Percentiles rank a stretch among this genome's conserved stretches.
phyloP scores from a whole-genome alignment of 2,113 vertebrate species.

The Hippoglossus stenolepis region DNA sequence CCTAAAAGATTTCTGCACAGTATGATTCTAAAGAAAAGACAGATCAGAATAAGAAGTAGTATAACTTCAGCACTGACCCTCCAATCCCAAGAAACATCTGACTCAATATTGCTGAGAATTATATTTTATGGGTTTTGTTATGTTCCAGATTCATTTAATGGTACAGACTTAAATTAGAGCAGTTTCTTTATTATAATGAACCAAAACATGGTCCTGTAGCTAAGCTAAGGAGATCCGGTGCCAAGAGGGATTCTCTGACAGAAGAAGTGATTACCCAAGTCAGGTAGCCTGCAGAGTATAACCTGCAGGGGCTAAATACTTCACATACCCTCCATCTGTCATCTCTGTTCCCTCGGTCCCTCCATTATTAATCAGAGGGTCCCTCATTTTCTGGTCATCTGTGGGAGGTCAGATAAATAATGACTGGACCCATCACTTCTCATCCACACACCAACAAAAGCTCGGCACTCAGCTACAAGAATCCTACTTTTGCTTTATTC shows the following conservation, averaged over 20 bases:
- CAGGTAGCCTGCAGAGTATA: conserved; percentile 38
- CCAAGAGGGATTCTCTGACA: conserved; percentile 24
- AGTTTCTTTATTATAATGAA: conserved; percentile 22
- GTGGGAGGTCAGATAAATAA: conserved; percentile 56
- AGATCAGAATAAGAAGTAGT: too few relatives aligned
- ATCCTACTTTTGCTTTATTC: not conserved
- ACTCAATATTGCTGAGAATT: too few relatives aligned
- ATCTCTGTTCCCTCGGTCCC: conserved; percentile 58
- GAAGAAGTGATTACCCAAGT: conserved; percentile 33
- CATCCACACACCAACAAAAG: not conserved
- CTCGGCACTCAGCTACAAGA: not conserved
- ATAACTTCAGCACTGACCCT: too few relatives aligned
- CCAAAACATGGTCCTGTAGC: conserved; percentile 3
- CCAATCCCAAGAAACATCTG: too few relatives aligned
- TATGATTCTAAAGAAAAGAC: too few relatives aligned
- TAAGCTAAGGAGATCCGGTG: not conserved
- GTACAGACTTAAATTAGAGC: not conserved
- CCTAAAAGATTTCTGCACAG: too few relatives aligned
- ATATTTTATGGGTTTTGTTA: not conserved
- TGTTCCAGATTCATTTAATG: not conserved
- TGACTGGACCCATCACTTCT: conserved; percentile 8
- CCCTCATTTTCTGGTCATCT: conserved; percentile 38
- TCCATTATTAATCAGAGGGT: conserved; percentile 58
- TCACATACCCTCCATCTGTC: conserved; percentile 61
- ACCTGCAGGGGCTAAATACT: conserved; percentile 59